Evolutionary conservation across 2,797 vertebrate genomes (phyloP).

Genomic region (Orestias chungarensis): DNA sequence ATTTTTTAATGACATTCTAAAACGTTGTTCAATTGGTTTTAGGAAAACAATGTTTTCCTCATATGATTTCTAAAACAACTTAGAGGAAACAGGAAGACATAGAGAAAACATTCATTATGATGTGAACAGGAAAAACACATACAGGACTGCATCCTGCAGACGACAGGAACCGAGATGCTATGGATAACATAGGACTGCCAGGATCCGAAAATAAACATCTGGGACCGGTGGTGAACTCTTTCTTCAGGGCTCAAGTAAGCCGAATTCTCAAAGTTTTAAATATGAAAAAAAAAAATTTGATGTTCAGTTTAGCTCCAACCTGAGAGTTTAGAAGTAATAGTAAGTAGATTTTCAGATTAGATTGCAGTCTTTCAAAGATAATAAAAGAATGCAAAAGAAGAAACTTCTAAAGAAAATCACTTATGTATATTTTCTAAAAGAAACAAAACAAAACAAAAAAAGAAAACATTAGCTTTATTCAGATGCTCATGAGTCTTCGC

Average conservation of each 20-base stretch:
- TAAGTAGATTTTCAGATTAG: neutral
- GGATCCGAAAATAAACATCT: slow-evolving; percentile 9
- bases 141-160: neutral
- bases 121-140: slow-evolving; percentile 6
- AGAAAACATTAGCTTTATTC: no score
- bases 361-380: neutral
- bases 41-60: neutral
- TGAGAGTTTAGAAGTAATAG: neutral
- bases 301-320: neutral
- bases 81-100: neutral
- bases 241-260: neutral
- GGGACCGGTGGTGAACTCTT: neutral
- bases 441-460: neutral
- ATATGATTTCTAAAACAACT: neutral
- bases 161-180: slow-evolving; percentile 7
- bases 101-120: slow-evolving; percentile 1
- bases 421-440: neutral
- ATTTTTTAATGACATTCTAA: neutral
- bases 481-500: no score
- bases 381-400: neutral
- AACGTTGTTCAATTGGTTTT: neutral
- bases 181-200: slow-evolving; percentile 1
- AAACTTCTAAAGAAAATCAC: neutral
- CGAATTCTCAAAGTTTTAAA: neutral
- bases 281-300: neutral